Evolutionary conservation across 2,113 vertebrate genomes (phyloP), one percentile per base, ranked within the genome.

Genomic region (Trematomus loennbergii): DNA sequence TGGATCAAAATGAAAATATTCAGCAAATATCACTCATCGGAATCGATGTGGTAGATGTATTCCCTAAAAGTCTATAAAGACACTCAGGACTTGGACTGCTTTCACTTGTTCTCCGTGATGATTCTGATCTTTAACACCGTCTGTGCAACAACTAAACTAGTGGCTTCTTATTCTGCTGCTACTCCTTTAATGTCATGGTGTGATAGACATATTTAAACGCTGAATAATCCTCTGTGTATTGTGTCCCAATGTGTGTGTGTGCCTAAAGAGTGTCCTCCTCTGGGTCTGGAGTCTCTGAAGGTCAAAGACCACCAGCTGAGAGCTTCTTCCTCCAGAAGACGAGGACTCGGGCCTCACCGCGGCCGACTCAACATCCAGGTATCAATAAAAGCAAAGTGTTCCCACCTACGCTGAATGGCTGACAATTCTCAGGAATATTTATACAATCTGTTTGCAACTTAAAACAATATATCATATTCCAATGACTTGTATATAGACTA

Each of bases 331-430:
- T 96, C 93, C 92, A 92, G 97, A 66, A 96, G 97, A 6, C 93
- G 95, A 0, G 97, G 97, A 7, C 91, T 99, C 64, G 96, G 96
- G 0, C 96, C 97, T 1, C 97, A 99, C 83, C 95, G 97, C 0
- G 96, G 96, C 3, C 93, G 97, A 48, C 97, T 99, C 75, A 99
- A 99, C 92, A 98, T 98, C 88, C 97, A 97, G 96, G 97, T 96
- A 75, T 79, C 16, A 7, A 6, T 22, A 33, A 29, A 58, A 33
- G 1, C n/a, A 20, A 29, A 29, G 29, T 29, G 29, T 29, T 29
- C 25, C 25, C 25, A 29, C 25, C 25, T 3, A 2, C 25, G 25
- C 25, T 25, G 2, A 25, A 25, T 2, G 25, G 25, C 25, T 25
- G 25, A 25, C 25, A 3, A 3, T 3, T 29, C 3, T 29, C 3